A percentile compares a stretch with the other conserved stretches of the same genome.
These are phyloP conservation scores for Drosophila pegasa DNA, from an alignment of 2,888 invertebrate genomes.

Conservation along the genomic window DNA sequence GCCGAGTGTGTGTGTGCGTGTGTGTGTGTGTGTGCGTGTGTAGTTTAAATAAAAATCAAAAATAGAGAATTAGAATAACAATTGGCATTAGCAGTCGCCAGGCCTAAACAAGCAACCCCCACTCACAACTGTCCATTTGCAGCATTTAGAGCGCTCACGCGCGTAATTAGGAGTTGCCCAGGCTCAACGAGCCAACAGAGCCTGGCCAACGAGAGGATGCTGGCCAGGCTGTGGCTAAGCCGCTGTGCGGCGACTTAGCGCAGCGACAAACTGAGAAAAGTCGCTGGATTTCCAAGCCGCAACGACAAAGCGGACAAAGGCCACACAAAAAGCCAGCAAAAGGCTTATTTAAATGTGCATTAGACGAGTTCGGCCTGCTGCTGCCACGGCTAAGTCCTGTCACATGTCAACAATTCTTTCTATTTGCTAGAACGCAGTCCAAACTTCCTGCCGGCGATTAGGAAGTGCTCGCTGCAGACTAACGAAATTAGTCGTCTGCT, in stretches of 20 bases:
- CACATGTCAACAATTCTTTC: conserved; percentile 69
- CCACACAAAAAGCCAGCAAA: conserved; percentile 59
- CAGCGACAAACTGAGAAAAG: conserved; percentile 50
- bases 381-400: conserved; percentile 65
- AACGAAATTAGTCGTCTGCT: conserved; percentile 43
- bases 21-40: conserved; percentile 20
- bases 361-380: conserved; percentile 18
- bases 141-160: conserved; percentile 81
- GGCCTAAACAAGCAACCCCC: conserved; percentile 65
- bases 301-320: conserved; percentile 24
- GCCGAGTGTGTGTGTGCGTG: conserved; percentile 32
- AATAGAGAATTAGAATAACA: conserved; percentile 44
- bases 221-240: conserved; percentile 47
- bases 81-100: conserved; percentile 55
- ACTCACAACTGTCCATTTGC: conserved; percentile 50
- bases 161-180: conserved; percentile 73
- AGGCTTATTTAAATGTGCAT: conserved; percentile 74
- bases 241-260: conserved; percentile 54
- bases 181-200: conserved; percentile 51
- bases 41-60: conserved; percentile 41
- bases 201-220: conserved; percentile 19
- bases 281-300: conserved; percentile 67
- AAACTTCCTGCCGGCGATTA: conserved; percentile 59
- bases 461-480: conserved; percentile 38
- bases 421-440: conserved; percentile 34